Conservation (phyloP, 2,888 invertebrate genomes). For the Heliconius ethilla region DNA sequence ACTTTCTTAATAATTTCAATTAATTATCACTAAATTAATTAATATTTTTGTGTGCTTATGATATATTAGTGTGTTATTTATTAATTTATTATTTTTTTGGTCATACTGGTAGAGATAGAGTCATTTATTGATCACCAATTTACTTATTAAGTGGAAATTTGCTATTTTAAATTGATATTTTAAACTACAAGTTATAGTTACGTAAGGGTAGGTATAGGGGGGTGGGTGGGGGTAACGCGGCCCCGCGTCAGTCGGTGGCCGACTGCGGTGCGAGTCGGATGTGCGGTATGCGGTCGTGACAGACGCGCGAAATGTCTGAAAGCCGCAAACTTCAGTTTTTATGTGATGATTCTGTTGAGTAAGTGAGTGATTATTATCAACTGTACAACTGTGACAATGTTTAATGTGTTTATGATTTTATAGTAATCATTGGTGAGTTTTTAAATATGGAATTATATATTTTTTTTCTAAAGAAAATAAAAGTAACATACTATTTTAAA, state of each 20-base stretch:
- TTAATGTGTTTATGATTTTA: slow-evolving; percentile 75
- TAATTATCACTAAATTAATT: slow-evolving; percentile 1
- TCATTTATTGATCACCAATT: neutral
- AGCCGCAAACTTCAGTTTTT: slow-evolving; percentile 48
- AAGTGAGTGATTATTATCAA: slow-evolving; percentile 60
- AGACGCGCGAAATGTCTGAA: slow-evolving; percentile 65
- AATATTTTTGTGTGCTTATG: neutral
- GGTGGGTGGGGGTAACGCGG: slow-evolving; percentile 42
- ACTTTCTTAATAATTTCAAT: slow-evolving; percentile 5
- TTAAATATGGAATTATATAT: neutral
- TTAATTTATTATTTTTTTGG: neutral
- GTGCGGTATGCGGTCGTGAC: slow-evolving; percentile 62
- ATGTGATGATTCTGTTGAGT: slow-evolving; percentile 60
- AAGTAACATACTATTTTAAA: neutral
- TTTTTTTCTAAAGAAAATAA: neutral
- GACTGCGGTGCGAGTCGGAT: slow-evolving; percentile 62
- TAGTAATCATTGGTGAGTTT: slow-evolving; percentile 79
- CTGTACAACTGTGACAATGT: slow-evolving; percentile 55
- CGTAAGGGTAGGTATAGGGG: slow-evolving; percentile 51
- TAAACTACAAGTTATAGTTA: slow-evolving; percentile 47
- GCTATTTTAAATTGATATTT: slow-evolving; percentile 15
- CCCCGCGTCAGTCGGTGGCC: slow-evolving; percentile 69
- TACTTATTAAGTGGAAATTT: neutral
- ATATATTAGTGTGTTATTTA: neutral
- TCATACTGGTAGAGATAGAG: neutral